phyloP scores from a whole-genome alignment of 2,797 vertebrate species.

The Alauda arvensis region DNA sequence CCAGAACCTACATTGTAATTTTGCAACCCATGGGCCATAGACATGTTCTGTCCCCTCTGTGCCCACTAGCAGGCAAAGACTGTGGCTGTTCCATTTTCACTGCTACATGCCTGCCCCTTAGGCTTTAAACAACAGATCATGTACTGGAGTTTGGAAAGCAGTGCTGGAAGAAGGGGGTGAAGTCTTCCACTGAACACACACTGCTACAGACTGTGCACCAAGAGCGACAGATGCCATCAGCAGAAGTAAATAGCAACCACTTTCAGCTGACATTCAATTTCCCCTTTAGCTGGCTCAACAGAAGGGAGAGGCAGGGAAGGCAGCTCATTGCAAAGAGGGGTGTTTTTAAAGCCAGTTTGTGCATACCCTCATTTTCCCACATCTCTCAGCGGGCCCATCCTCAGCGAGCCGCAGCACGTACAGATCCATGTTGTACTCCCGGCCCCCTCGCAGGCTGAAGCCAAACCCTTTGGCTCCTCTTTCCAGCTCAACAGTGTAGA shows the following conservation, averaged over 20 bases:
- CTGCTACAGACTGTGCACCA: neutral
- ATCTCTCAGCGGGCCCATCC: constrained; percentile 92
- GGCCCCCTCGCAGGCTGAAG: constrained; percentile 94
- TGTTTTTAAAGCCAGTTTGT: neutral
- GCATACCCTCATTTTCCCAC: constrained; percentile 95
- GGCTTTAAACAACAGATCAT: neutral
- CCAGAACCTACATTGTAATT: neutral
- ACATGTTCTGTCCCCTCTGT: neutral
- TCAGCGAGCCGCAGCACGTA: constrained; percentile 95
- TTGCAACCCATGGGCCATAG: neutral
- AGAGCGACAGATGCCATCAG: neutral
- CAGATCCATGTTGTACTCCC: constrained; percentile 98
- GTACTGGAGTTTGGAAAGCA: neutral
- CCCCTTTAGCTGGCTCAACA: neutral
- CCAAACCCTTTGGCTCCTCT: constrained; percentile 96
- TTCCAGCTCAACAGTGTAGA: constrained; percentile 95
- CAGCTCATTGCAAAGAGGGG: neutral
- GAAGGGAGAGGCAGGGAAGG: neutral
- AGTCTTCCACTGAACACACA: neutral
- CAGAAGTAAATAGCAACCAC: neutral
- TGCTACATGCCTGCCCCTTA: neutral
- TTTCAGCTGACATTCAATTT: neutral
- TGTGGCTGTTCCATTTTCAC: neutral
- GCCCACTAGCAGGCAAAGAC: neutral
- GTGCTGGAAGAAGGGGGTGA: neutral